phyloP scores from a whole-genome alignment of 2,888 invertebrate genomes.

The Diplazon laetatorius region DNA sequence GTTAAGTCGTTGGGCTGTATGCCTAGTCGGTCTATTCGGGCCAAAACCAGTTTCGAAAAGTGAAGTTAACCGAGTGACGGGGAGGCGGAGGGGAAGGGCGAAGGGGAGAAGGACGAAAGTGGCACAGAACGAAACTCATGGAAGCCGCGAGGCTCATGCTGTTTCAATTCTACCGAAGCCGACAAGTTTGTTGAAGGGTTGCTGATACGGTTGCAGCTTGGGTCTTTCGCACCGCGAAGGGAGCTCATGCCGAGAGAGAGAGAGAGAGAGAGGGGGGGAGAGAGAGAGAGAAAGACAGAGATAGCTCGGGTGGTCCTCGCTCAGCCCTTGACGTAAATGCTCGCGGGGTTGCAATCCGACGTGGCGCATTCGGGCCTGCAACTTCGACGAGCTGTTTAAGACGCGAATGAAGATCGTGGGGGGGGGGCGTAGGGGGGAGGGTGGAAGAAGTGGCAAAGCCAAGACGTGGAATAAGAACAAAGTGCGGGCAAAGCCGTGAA shows the following conservation, averaged over 20 bases:
- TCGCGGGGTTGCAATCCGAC: constrained; percentile 15
- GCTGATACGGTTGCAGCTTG: constrained; percentile 19
- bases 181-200: constrained; percentile 47
- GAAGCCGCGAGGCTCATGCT: not conserved
- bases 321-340: constrained; percentile 16
- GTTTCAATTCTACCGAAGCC: constrained; percentile 20
- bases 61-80: too few species aligned
- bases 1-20: too few species aligned
- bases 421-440: too few species aligned
- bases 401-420: constrained; percentile 14
- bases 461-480: not conserved
- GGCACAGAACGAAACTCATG: constrained; percentile 8
- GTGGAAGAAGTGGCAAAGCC: constrained; percentile 18
- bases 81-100: not conserved
- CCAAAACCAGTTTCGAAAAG: not conserved
- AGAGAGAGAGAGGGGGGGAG: too few species aligned
- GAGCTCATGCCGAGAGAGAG: not conserved
- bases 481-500: constrained; percentile 29
- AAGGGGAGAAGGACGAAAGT: not conserved
- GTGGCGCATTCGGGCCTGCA: not conserved
- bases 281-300: not conserved
- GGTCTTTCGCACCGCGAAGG: constrained; percentile 1
- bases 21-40: constrained; percentile 7
- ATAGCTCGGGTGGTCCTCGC: not conserved
- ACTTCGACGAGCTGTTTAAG: not conserved